These are phyloP conservation scores for Ophion ellenae DNA, from an alignment of 2,888 invertebrate species.

Conservation along the genomic window DNA sequence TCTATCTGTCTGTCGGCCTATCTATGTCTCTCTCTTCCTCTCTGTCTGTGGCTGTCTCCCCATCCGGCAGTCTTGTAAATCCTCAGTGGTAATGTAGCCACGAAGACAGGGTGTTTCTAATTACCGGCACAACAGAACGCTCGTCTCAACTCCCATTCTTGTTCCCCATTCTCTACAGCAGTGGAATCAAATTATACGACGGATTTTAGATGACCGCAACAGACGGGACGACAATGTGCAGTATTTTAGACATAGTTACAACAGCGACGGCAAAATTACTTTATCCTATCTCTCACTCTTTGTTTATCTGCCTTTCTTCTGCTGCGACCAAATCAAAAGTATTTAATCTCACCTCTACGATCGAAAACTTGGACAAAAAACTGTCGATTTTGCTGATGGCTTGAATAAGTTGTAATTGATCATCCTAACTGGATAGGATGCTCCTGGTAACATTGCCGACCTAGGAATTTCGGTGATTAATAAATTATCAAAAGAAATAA, in stretches of 20 bases:
- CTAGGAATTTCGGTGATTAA: too few species aligned
- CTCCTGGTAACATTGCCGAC: too few species aligned
- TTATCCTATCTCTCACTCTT: background rate
- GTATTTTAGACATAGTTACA: slow-evolving; percentile 10
- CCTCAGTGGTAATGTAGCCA: slow-evolving; percentile 24
- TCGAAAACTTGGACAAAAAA: too few species aligned
- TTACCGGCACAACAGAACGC: slow-evolving; percentile 46
- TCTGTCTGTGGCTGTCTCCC: background rate
- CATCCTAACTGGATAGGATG: too few species aligned
- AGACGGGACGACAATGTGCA: slow-evolving; percentile 28
- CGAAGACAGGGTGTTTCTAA: slow-evolving; percentile 56
- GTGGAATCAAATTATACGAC: slow-evolving; percentile 48
- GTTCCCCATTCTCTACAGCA: slow-evolving; percentile 12
- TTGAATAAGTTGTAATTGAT: too few species aligned
- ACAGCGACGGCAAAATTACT: background rate
- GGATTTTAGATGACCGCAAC: slow-evolving; percentile 36
- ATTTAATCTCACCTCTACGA: too few species aligned
- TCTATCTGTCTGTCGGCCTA: background rate
- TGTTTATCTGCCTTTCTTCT: too few species aligned
- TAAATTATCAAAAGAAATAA: too few species aligned
- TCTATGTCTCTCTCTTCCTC: background rate
- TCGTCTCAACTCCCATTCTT: slow-evolving; percentile 29
- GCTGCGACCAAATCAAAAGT: too few species aligned
- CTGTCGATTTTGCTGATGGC: too few species aligned
- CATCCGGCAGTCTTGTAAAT: slow-evolving; percentile 31